Conservation (phyloP, 2,888 invertebrate genomes). For the Zhuqinia jingwanae region DNA sequence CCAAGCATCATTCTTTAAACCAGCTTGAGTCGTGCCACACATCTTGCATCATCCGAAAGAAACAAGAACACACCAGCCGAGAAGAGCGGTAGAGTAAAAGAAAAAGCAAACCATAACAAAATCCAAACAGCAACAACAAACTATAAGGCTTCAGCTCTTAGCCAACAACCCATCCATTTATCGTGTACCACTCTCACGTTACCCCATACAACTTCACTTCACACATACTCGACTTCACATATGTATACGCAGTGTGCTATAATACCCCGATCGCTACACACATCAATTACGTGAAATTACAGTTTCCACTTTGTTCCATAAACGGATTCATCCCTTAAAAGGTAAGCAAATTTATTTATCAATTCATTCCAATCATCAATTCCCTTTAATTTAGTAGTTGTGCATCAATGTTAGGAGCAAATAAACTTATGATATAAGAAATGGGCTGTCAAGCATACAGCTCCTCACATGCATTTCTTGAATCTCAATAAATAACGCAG, state of each 20-base stretch:
- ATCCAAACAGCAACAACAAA: background rate
- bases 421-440: too few relatives aligned
- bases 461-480: too few relatives aligned
- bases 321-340: background rate
- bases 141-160: background rate
- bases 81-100: background rate
- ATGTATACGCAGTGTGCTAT: background rate
- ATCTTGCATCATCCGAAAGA: constrained; percentile 17
- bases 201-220: background rate
- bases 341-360: background rate
- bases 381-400: too few relatives aligned
- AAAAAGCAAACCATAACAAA: too few relatives aligned
- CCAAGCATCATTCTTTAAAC: constrained; percentile 76
- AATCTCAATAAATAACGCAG: too few relatives aligned
- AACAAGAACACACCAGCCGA: background rate
- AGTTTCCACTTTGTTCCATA: background rate
- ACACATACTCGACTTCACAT: background rate
- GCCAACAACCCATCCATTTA: background rate
- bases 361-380: background rate
- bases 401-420: too few relatives aligned
- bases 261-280: background rate
- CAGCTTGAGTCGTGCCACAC: constrained; percentile 61
- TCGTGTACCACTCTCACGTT: background rate
- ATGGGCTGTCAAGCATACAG: too few relatives aligned
- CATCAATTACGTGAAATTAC: background rate